A percentile compares a stretch with the other conserved stretches of the same genome.
phyloP scores from a whole-genome alignment of 2,888 invertebrate species.

The Apotomis turbidana region DNA sequence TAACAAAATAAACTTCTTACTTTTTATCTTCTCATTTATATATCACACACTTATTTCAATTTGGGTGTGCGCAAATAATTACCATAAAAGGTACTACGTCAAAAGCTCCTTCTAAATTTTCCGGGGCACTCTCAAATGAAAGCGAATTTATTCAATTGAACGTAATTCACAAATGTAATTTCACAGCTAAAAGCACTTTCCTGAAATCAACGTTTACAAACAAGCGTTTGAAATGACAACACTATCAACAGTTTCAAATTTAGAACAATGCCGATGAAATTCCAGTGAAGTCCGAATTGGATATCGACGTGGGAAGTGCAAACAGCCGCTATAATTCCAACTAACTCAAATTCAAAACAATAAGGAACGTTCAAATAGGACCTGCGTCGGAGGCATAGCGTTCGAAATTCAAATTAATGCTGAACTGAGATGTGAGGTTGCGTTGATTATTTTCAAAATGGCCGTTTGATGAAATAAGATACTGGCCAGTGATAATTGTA shows the following conservation, averaged over 20 bases:
- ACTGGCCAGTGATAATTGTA: constrained; percentile 41
- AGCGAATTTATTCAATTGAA: background rate
- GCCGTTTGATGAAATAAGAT: constrained; percentile 42
- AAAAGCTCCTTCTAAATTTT: background rate
- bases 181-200: background rate
- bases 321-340: constrained; percentile 10
- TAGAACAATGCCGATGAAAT: constrained; percentile 37
- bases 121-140: background rate
- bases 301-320: constrained; percentile 40
- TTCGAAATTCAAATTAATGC: background rate
- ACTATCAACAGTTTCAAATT: constrained; percentile 40
- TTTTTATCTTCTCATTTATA: too few species aligned
- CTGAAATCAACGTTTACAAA: constrained; percentile 15
- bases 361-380: background rate
- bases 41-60: background rate
- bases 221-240: constrained; percentile 21
- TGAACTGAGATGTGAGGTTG: constrained; percentile 9
- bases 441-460: constrained; percentile 14
- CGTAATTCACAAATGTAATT: background rate
- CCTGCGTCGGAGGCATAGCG: background rate
- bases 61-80: background rate
- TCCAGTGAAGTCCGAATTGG: constrained; percentile 40
- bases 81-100: background rate
- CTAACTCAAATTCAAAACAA: background rate
- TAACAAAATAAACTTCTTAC: too few species aligned